Base-by-base conservation (phyloP, 1,140 invertebrate genomes). In the Drosophila nigromelanica region DNA sequence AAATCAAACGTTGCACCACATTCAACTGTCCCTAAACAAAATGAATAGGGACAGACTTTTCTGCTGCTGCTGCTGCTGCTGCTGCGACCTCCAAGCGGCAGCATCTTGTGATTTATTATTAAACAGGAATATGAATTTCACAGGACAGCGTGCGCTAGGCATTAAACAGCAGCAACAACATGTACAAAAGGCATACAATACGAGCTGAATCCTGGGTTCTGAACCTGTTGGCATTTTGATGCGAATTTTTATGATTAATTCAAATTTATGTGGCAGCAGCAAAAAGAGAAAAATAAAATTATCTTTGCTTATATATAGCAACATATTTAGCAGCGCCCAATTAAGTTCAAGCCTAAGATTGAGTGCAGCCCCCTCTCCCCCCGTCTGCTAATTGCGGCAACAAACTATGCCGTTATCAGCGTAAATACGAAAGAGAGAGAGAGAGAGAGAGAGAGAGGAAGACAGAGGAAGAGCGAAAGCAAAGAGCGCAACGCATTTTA, bases 81-180 rank as follows among this genome's bases (percentile, higher is more conserved):
- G 5, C 35, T 15, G 59, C 61, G 50, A 58, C 30, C 61, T 67
- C 56, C 33, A 50, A 27, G 56, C 73, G 70, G 67, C 82, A 70
- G 75, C 82, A 78, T 87, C 82, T 86, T 87, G 83, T 87, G 82
- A 87, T 87, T 87, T 87, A 87, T 89, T 87, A 87, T 89, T 82
- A 78, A 87, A 89, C 72, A 87, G 70, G 83, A 79, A 87, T 87
- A 87, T 87, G 82, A 87, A 87, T 87, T 82, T 64, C 48, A 47
- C 62, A 45, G 47, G 54, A 55, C 81, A 64, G 80, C 68, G 42
- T 62, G 73, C 63, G 68, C 76, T 76, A 83, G 76, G 66, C 71
- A 39, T 11, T 47, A 50, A 55, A 37, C 39, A 33, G 40, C 33
- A 45, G 61, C 27, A 47, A 47, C 5, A 58, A 35, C 2, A 7